phyloP scores from a whole-genome alignment of 2,888 invertebrate species.

The Synergus itoensis region DNA sequence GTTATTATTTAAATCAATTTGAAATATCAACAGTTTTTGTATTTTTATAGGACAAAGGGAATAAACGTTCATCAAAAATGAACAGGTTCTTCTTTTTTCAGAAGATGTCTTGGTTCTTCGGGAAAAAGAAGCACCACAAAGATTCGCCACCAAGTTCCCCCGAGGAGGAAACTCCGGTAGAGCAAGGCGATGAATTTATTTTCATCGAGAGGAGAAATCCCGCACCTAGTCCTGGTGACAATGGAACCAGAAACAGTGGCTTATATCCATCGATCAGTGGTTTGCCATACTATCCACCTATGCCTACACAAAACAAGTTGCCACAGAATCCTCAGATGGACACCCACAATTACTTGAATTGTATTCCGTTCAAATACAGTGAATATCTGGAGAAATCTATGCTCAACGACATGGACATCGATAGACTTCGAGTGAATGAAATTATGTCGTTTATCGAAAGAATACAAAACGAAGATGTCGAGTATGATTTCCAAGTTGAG shows the following conservation, averaged over 20 bases:
- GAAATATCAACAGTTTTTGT: background rate
- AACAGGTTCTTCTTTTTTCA: slow-evolving; percentile 44
- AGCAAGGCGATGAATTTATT: slow-evolving; percentile 64
- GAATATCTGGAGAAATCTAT: slow-evolving; percentile 78
- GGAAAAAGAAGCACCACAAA: slow-evolving; percentile 71
- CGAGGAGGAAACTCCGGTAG: slow-evolving; percentile 55
- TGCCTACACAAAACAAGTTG: slow-evolving; percentile 43
- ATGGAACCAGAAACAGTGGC: slow-evolving; percentile 46
- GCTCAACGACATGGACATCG: slow-evolving; percentile 79
- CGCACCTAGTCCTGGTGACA: slow-evolving; percentile 36
- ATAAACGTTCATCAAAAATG: background rate
- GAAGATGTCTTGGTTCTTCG: slow-evolving; percentile 76
- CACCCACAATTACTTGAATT: slow-evolving; percentile 77
- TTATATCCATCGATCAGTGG: slow-evolving; percentile 67
- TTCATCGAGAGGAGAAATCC: slow-evolving; percentile 63
- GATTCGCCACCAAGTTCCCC: slow-evolving; percentile 69
- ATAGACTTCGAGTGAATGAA: slow-evolving; percentile 78
- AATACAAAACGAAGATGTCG: slow-evolving; percentile 77
- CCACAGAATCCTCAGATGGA: slow-evolving; percentile 58
- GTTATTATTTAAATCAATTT: background rate
- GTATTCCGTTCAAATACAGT: slow-evolving; percentile 80
- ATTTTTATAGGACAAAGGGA: background rate
- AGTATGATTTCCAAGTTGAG: slow-evolving; percentile 81
- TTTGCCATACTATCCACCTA: slow-evolving; percentile 54
- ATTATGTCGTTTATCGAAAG: slow-evolving; percentile 79